These are phyloP conservation scores for Tetrax tetrax DNA, from an alignment of 2,113 vertebrate species.

Conservation along the genomic window DNA sequence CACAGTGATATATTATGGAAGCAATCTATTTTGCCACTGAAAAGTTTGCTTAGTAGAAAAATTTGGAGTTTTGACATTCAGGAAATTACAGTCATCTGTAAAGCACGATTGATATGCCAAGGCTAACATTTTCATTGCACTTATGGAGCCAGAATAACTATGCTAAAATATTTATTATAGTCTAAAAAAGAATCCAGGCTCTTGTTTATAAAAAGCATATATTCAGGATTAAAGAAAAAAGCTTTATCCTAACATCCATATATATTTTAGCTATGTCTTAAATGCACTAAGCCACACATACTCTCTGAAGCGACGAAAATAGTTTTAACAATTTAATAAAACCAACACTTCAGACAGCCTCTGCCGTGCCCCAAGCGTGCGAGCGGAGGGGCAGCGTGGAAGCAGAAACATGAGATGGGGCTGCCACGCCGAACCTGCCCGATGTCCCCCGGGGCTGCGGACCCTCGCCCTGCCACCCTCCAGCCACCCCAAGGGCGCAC, in stretches of 20 bases:
- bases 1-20: conserved; percentile 81
- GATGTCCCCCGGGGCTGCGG: fast-evolving
- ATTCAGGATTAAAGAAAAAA: conserved; percentile 29
- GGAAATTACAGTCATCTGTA: conserved; percentile 86
- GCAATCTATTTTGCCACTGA: conserved; percentile 82
- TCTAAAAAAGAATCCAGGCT: background rate
- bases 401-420: background rate
- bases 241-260: background rate
- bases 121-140: conserved; percentile 79
- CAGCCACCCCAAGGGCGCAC: background rate
- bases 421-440: background rate
- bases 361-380: background rate
- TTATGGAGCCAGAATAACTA: conserved; percentile 70
- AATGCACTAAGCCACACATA: background rate
- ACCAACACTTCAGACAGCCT: background rate
- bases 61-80: conserved; percentile 82
- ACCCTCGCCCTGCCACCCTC: fast-evolving
- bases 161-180: conserved; percentile 69
- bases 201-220: conserved; percentile 61
- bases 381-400: background rate
- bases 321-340: background rate
- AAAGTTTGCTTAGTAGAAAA: conserved; percentile 83
- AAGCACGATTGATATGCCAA: conserved; percentile 76
- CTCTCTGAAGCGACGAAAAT: background rate
- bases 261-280: background rate